Evolutionary conservation across 1,140 invertebrate species (phyloP).

Genomic region (Sipha flava): DNA sequence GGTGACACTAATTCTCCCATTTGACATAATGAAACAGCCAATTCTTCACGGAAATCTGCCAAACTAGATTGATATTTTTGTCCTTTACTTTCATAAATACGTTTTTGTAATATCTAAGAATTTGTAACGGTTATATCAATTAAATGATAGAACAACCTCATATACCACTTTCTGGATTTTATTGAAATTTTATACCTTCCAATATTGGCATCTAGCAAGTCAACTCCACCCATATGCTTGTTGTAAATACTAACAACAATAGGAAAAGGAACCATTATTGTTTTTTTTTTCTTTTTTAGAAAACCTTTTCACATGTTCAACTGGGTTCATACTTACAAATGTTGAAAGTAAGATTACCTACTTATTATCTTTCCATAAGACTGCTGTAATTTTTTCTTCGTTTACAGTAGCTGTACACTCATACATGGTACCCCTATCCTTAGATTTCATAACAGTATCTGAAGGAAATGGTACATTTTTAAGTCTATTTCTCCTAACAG

Average conservation of each 20-base stretch:
- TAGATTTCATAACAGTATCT: slow-evolving; percentile 34
- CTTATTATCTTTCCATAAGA: slow-evolving; percentile 42
- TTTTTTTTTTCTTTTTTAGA: slow-evolving; percentile 28
- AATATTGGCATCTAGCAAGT: slow-evolving; percentile 42
- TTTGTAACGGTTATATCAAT: slow-evolving; percentile 39
- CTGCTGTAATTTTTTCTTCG: slow-evolving; percentile 25
- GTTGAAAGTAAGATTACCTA: slow-evolving; percentile 43
- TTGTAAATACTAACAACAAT: slow-evolving; percentile 37
- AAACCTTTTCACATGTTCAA: slow-evolving; percentile 40
- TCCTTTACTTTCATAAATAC: slow-evolving; percentile 33
- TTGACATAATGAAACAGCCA: neutral
- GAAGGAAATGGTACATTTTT: slow-evolving; percentile 36
- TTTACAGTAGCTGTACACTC: slow-evolving; percentile 3
- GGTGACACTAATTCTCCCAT: neutral
- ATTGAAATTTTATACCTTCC: slow-evolving; percentile 39
- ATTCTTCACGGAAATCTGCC: slow-evolving; percentile 22
- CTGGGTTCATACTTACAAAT: slow-evolving; percentile 42
- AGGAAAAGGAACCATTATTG: slow-evolving; percentile 34
- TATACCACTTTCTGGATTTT: slow-evolving; percentile 41
- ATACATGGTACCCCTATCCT: neutral
- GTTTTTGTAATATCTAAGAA: slow-evolving; percentile 39
- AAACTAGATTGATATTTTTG: slow-evolving; percentile 31
- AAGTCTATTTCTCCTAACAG: slow-evolving; percentile 36
- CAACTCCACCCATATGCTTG: too few relatives aligned
- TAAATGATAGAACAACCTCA: slow-evolving; percentile 40